Evolutionary conservation across 2,888 invertebrate species (phyloP).

Genomic region (Spodoptera exigua): DNA sequence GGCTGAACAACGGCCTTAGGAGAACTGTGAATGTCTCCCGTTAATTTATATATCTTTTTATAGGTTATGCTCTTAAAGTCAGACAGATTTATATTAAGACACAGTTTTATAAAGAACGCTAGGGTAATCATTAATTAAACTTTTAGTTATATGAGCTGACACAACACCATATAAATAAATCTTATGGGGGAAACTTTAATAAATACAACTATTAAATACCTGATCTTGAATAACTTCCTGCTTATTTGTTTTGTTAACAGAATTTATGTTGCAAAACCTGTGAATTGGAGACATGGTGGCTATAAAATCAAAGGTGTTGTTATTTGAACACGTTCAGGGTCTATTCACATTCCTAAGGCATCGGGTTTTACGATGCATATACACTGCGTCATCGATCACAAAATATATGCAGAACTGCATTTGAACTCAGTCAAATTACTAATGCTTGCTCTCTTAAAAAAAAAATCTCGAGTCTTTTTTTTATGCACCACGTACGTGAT

Average conservation of each 20-base stretch:
- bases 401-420: conserved; percentile 2
- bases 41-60: no score
- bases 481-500: no score
- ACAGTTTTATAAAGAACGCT: no score
- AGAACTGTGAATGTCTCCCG: no score
- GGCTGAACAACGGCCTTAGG: no score
- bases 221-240: conserved; percentile 9
- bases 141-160: no score
- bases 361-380: conserved; percentile 68
- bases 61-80: no score
- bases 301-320: conserved; percentile 66
- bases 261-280: conserved; percentile 43
- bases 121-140: neutral
- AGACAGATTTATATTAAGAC: no score
- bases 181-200: neutral
- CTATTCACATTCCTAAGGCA: conserved; percentile 62
- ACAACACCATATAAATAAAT: no score
- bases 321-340: conserved; percentile 62
- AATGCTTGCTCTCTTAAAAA: no score
- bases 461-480: no score
- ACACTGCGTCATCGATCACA: conserved; percentile 61
- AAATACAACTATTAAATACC: neutral
- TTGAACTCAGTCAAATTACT: no score
- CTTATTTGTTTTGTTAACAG: conserved; percentile 36
- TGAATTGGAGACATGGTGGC: conserved; percentile 42